Evolutionary conservation across 2,797 vertebrate genomes (phyloP).

Genomic region (Sebastes vulpes): DNA sequence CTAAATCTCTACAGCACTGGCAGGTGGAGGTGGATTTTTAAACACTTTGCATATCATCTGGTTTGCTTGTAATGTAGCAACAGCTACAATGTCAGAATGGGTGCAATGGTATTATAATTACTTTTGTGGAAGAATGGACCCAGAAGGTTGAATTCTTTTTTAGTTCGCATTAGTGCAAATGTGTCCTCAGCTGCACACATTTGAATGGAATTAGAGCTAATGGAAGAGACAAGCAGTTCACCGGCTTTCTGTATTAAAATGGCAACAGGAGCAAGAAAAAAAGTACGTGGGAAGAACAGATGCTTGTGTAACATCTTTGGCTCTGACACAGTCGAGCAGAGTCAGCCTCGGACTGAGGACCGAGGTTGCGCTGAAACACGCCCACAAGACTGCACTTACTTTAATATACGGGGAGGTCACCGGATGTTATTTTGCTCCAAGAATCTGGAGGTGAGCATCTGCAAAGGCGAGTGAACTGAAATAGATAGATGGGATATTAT

Average conservation of each 20-base stretch:
- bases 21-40: background rate
- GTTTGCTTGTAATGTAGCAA: background rate
- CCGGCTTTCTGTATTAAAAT: conserved; percentile 11
- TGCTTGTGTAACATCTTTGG: conserved; percentile 69
- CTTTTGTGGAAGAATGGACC: background rate
- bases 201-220: conserved; percentile 30
- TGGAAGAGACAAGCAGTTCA: conserved; percentile 40
- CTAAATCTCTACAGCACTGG: background rate
- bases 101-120: background rate
- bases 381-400: conserved; percentile 44
- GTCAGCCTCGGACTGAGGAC: conserved; percentile 42
- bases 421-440: conserved; percentile 14
- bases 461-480: background rate
- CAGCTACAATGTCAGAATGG: background rate
- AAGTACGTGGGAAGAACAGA: conserved; percentile 53
- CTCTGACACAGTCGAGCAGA: conserved; percentile 53
- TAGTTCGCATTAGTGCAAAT: conserved; percentile 14
- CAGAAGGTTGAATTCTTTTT: conserved; percentile 1
- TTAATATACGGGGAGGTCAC: conserved; percentile 41
- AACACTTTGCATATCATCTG: background rate
- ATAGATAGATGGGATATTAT: background rate
- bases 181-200: background rate
- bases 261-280: conserved; percentile 33
- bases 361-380: conserved; percentile 32
- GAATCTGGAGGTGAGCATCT: conserved; percentile 13